These are phyloP conservation scores for Trinorchestia longiramus DNA, from an alignment of 1,140 invertebrate species.

Conservation along the genomic window DNA sequence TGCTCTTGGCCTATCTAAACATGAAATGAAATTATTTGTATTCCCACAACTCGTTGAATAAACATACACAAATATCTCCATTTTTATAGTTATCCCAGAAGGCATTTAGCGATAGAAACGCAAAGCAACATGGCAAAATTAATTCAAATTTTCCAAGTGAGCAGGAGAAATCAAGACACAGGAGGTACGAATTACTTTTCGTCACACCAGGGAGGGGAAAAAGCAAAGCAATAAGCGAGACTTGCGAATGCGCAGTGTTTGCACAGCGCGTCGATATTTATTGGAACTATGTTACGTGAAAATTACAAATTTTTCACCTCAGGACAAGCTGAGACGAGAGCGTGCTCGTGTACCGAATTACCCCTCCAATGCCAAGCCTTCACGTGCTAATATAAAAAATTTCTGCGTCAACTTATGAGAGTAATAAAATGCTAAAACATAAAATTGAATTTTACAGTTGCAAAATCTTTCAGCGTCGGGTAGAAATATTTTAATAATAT, in stretches of 20 bases:
- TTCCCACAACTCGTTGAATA: background rate
- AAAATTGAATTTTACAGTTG: background rate
- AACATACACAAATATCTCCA: background rate
- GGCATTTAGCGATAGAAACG: background rate
- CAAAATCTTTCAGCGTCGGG: background rate
- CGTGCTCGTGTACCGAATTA: background rate
- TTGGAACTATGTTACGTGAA: conserved; percentile 4
- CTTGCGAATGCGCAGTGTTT: background rate
- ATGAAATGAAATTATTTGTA: background rate
- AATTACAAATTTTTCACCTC: background rate
- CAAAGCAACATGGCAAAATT: background rate
- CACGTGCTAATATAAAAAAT: background rate
- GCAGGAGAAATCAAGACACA: background rate
- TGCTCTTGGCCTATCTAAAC: background rate
- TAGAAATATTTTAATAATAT: background rate
- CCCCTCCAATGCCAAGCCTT: background rate
- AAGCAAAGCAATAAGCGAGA: conserved; percentile 28
- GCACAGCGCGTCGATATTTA: background rate
- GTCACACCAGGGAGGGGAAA: background rate
- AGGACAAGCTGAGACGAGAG: background rate
- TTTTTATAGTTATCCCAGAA: too few species aligned
- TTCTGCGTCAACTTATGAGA: background rate
- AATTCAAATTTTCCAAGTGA: background rate
- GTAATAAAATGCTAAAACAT: background rate
- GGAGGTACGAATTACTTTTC: conserved; percentile 2